Evolutionary conservation across 2,113 vertebrate species (phyloP).

Genomic region (Corynorhinus townsendii): DNA sequence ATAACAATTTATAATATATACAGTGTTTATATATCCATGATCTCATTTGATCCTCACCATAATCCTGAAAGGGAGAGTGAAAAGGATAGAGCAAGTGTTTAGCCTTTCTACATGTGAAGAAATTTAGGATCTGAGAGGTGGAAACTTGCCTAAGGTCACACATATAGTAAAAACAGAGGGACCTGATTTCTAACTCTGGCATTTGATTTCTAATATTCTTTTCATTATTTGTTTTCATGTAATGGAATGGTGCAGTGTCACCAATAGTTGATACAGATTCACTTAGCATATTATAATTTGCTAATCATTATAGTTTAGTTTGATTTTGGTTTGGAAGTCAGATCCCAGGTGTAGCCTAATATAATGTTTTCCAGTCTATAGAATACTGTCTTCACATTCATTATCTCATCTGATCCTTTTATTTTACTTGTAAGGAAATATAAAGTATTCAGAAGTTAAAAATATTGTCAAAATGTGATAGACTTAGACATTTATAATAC

Average conservation of each 20-base stretch:
- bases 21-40: background rate
- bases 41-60: background rate
- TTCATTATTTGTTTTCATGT: background rate
- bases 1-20: background rate
- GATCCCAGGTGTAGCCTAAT: background rate
- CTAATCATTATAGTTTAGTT: background rate
- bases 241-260: background rate
- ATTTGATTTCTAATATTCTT: background rate
- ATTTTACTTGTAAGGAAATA: slow-evolving; percentile 16
- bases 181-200: background rate
- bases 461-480: background rate
- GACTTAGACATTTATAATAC: background rate
- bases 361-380: background rate
- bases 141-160: background rate
- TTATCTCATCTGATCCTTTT: background rate
- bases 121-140: background rate
- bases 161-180: background rate
- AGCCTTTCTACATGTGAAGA: background rate
- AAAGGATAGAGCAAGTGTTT: background rate
- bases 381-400: background rate
- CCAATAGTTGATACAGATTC: background rate
- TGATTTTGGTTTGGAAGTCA: background rate
- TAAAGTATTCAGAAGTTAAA: background rate
- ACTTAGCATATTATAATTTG: background rate
- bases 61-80: background rate